A percentile compares a stretch with the other conserved stretches of the same genome.
phyloP scores from a whole-genome alignment of 2,113 vertebrate species.

The Scomber scombrus region DNA sequence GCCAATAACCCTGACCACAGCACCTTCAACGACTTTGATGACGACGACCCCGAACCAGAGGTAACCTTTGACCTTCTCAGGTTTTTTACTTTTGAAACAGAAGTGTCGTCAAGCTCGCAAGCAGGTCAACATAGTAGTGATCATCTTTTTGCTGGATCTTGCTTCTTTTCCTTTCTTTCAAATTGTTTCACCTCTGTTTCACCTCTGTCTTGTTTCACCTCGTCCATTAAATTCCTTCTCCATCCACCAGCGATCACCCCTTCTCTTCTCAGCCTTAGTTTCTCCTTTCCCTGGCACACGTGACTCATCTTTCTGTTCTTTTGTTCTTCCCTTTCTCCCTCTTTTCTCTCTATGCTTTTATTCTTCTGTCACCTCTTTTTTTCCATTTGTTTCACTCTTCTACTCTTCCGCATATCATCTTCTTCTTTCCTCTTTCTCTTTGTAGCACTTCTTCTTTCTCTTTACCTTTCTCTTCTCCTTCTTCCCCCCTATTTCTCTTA shows the following conservation, averaged over 20 bases:
- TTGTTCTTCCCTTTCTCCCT: slow-evolving; percentile 26
- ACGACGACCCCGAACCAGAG: slow-evolving; percentile 96
- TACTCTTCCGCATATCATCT: not conserved
- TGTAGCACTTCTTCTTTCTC: slow-evolving; percentile 54
- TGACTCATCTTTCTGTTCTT: slow-evolving; percentile 59
- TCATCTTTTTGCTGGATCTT: slow-evolving; percentile 28
- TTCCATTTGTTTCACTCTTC: slow-evolving; percentile 5
- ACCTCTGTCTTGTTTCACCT: slow-evolving; percentile 23
- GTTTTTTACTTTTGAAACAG: not conserved
- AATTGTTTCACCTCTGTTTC: slow-evolving; percentile 8
- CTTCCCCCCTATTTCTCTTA: slow-evolving; percentile 8
- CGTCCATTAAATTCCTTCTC: slow-evolving; percentile 20
- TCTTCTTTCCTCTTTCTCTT: slow-evolving; percentile 34
- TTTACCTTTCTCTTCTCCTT: slow-evolving; percentile 14
- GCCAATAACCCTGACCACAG: slow-evolving; percentile 97
- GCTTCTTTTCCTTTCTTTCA: slow-evolving; percentile 14
- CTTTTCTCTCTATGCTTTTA: not conserved
- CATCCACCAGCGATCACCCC: not conserved
- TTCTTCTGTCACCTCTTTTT: not conserved
- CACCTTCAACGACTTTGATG: slow-evolving; percentile 94
- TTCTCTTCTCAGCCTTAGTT: slow-evolving; percentile 21
- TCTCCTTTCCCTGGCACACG: not conserved
- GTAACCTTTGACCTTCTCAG: slow-evolving; percentile 63
- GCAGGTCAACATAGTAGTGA: slow-evolving; percentile 13
- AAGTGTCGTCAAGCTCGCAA: not conserved